A percentile compares a stretch with the other conserved stretches of the same genome.
phyloP scores from a whole-genome alignment of 1,140 invertebrate species.

The Drosophila pachea region DNA sequence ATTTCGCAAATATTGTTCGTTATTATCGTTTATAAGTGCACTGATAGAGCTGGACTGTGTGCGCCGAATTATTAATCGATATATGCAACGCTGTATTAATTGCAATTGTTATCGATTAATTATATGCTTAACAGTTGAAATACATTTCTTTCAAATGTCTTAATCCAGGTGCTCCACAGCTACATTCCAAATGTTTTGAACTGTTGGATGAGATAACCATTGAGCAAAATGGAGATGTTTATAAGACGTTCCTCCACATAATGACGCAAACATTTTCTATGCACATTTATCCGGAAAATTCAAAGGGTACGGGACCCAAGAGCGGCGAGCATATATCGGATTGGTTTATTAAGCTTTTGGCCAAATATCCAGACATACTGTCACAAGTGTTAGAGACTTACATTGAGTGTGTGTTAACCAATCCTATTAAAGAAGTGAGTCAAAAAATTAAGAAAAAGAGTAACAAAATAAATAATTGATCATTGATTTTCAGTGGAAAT shows the following conservation, averaged over 20 bases:
- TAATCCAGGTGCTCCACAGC: slow-evolving; percentile 51
- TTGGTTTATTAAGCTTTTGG: slow-evolving; percentile 67
- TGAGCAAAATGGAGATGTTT: slow-evolving; percentile 73
- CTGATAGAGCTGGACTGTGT: slow-evolving; percentile 1
- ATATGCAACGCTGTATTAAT: neutral
- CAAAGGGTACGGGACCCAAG: slow-evolving; percentile 36
- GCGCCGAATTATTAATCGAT: neutral
- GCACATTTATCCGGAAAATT: slow-evolving; percentile 59
- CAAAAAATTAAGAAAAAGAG: neutral
- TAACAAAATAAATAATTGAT: neutral
- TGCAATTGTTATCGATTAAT: slow-evolving; percentile 1
- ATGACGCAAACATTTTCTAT: slow-evolving; percentile 65
- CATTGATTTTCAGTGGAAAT: slow-evolving; percentile 58
- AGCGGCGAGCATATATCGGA: slow-evolving; percentile 71
- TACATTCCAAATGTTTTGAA: slow-evolving; percentile 70
- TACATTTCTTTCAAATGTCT: slow-evolving; percentile 4
- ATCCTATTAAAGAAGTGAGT: slow-evolving; percentile 62
- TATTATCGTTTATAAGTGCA: slow-evolving; percentile 13
- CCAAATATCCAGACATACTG: slow-evolving; percentile 64
- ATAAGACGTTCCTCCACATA: slow-evolving; percentile 62
- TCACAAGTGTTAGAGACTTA: slow-evolving; percentile 55
- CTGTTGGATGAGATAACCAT: slow-evolving; percentile 68
- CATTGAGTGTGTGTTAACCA: slow-evolving; percentile 68
- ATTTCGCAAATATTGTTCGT: slow-evolving; percentile 41
- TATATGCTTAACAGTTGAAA: neutral